Base-by-base conservation (phyloP, 2,888 invertebrate species). In the Asteroscopus sphinx region DNA sequence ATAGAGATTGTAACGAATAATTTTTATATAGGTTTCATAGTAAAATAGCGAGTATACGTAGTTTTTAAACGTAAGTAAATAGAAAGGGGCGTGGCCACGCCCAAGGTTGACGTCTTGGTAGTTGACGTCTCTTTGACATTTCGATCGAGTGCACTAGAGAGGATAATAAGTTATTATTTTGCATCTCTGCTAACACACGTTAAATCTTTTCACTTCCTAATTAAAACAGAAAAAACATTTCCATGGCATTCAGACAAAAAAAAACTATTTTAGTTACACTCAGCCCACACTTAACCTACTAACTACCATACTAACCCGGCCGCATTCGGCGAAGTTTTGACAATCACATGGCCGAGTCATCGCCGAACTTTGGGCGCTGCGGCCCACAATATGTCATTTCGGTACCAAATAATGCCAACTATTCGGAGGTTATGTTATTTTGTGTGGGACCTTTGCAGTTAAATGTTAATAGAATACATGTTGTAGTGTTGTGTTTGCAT, bases 311-410 rank as follows among this genome's bases (percentile, higher is more conserved):
- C 30, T 54, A 55, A 53, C 58, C 51, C 52, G 47, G 48, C 54
- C 62, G 48, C 71, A 75, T 76, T 79, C 65, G 77, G 66, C 74
- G 76, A 88, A 89, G 86, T 89, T 89, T 80, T 80, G 86, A 88
- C 88, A 89, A 86, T 89, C 83, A 81, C 79, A 70, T 64, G 55
- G 57, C 42, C 60, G 62, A 65, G 62, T 76, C 63, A 61, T 66
- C 68, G 62, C 57, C 46, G 57, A 85, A 89, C 85, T 88, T 87
- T 78, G 81, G 81, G 67, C 82, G 78, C 73, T 79, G 73, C 64
- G 16, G 61, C 52, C 68, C 77, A 65, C 80, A 81, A 76, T 83
- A 78, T 83, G 81, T 84, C 85, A 83, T 86, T 83, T 80, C 47
- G 35, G 28, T 48, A 73, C 68, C 72, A 70, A 80, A 83, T 80